These are phyloP conservation scores for Cavia aperea DNA, from an alignment of 2,113 vertebrate genomes.

Conservation along the genomic window DNA sequence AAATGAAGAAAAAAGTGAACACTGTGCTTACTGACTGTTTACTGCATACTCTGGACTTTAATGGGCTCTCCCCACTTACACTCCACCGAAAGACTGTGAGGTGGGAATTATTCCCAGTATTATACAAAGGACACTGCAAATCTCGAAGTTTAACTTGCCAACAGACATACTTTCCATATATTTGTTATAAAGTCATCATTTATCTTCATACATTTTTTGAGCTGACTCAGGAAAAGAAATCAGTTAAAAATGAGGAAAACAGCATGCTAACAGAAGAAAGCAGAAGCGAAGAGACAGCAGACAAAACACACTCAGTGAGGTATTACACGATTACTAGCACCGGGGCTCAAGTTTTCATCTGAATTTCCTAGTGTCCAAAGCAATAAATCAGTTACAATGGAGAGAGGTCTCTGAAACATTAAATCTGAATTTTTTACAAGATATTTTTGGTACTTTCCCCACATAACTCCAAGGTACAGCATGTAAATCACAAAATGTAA, in stretches of 20 bases:
- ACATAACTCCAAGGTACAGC: not conserved
- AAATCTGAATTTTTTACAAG: not conserved
- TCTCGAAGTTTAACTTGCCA: not conserved
- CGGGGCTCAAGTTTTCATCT: not conserved
- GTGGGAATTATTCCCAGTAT: not conserved
- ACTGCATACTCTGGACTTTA: not conserved
- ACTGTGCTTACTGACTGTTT: not conserved
- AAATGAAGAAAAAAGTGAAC: not conserved
- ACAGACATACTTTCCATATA: not conserved
- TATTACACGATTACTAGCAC: not conserved
- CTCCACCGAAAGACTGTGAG: not conserved
- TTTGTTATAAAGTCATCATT: not conserved
- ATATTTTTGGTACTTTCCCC: not conserved
- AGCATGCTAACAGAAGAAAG: not conserved
- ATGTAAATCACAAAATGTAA: not conserved
- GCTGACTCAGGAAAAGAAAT: not conserved
- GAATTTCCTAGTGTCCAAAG: not conserved
- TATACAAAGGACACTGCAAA: not conserved
- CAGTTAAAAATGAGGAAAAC: not conserved
- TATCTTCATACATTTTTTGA: not conserved
- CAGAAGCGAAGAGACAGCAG: not conserved
- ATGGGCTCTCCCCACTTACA: not conserved
- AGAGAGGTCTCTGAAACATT: not conserved
- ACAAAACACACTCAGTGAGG: not conserved
- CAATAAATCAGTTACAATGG: not conserved